Conservation (phyloP, 2,888 invertebrate genomes). For the Pristionchus arcanus region DNA sequence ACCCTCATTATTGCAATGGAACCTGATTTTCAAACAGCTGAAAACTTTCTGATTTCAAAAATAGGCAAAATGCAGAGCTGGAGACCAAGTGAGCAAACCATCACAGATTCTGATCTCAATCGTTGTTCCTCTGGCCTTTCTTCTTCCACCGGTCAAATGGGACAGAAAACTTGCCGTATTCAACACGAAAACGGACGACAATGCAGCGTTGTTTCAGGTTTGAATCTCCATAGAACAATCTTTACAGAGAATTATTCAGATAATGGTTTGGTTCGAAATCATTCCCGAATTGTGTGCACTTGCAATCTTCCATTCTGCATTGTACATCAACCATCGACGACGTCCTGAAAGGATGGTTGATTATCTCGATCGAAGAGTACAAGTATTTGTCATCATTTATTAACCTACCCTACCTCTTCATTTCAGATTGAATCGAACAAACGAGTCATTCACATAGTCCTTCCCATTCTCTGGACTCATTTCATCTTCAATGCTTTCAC, state of each 20-base stretch:
- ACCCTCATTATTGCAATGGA: not conserved
- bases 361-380: slow-evolving; percentile 15
- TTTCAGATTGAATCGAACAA: slow-evolving; percentile 42
- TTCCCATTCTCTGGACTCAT: slow-evolving; percentile 38
- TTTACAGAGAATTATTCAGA: not conserved
- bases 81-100: not conserved
- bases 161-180: not conserved
- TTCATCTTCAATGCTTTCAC: slow-evolving; percentile 10
- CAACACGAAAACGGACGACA: not conserved
- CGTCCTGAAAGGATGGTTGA: not conserved
- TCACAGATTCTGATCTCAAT: not conserved
- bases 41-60: not conserved
- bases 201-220: slow-evolving; percentile 27
- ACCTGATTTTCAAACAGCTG: not conserved
- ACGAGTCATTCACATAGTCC: slow-evolving; percentile 33
- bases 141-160: slow-evolving; percentile 36
- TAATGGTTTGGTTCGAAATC: slow-evolving; percentile 42
- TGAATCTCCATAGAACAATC: not conserved
- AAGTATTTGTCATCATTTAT: not conserved
- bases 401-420: not conserved
- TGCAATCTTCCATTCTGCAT: not conserved
- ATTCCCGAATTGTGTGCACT: slow-evolving; percentile 4
- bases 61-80: not conserved
- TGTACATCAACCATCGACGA: slow-evolving; percentile 17
- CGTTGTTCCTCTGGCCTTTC: not conserved